Conservation (phyloP, 2,888 invertebrate species). For the Hypselothyrea guttata region DNA sequence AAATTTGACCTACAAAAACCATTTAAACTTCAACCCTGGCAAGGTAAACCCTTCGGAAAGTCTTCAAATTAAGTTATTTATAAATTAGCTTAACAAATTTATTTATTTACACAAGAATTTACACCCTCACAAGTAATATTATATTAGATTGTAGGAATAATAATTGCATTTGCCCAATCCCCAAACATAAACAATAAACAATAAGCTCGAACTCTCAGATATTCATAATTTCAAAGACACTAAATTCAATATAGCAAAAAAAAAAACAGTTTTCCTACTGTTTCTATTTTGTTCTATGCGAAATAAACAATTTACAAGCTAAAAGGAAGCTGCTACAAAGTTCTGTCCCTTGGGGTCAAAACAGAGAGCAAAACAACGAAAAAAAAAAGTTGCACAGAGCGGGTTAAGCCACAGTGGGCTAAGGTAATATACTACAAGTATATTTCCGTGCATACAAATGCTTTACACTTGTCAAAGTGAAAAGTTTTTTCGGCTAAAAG, state of each 20-base stretch:
- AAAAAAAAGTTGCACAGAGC: neutral
- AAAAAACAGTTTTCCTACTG: slow-evolving; percentile 13
- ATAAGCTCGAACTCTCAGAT: too few relatives aligned
- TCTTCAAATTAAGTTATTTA: slow-evolving; percentile 29
- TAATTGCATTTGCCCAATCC: slow-evolving; percentile 30
- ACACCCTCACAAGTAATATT: slow-evolving; percentile 5
- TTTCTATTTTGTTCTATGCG: slow-evolving; percentile 18
- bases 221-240: slow-evolving; percentile 21
- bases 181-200: slow-evolving; percentile 3
- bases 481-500: too few relatives aligned
- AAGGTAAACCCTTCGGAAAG: too few relatives aligned
- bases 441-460: too few relatives aligned
- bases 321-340: slow-evolving; percentile 14
- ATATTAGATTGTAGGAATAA: neutral
- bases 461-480: too few relatives aligned
- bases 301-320: slow-evolving; percentile 48
- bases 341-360: slow-evolving; percentile 18
- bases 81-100: slow-evolving; percentile 40
- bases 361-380: slow-evolving; percentile 5
- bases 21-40: too few relatives aligned
- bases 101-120: slow-evolving; percentile 33
- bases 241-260: slow-evolving; percentile 16
- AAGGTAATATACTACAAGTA: neutral
- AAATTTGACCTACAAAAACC: neutral
- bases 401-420: neutral